Evolutionary conservation across 1,140 invertebrate species (phyloP), one percentile per base, ranked within the genome.

Genomic region (Sycophila sp.): DNA sequence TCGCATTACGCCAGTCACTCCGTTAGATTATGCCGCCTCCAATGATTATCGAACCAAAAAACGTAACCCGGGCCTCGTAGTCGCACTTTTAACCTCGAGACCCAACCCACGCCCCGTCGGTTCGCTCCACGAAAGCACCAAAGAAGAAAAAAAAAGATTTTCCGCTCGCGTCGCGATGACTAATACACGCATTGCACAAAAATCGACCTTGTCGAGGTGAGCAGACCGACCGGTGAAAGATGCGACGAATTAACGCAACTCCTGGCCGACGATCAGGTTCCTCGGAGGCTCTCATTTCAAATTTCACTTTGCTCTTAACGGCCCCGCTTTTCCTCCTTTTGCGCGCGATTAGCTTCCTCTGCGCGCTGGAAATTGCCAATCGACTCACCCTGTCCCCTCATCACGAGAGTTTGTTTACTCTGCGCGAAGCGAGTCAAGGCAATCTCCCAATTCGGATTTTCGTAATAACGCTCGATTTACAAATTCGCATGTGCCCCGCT

Each of bases 111-210:
- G 13, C 49, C 49, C 24, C 22, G 26, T 26, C n/a, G n/a, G n/a
- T n/a, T n/a, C n/a, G n/a, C n/a, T n/a, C n/a, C n/a, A n/a, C n/a
- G n/a, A n/a, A n/a, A n/a, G n/a, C n/a, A n/a, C n/a, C n/a, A n/a
- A n/a, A n/a, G n/a, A n/a, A n/a, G n/a, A n/a, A n/a, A n/a, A n/a
- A n/a, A n/a, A n/a, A n/a, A n/a, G n/a, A n/a, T n/a, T n/a, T n/a
- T n/a, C n/a, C n/a, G n/a, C n/a, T 60, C 58, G 28, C 38, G 38
- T 2, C 22, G 58, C 4, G 38, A 60, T 60, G 58, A 60, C 38
- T 60, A 60, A 60, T 60, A 24, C 58, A n/a, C n/a, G 24, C 38
- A 26, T 60, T 60, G 58, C 58, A 30, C 38, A 60, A 60, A 60
- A 60, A 60, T 60, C 58, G 58, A 45, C 58, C 58, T 60, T 60